Evolutionary conservation across 2,797 vertebrate genomes (phyloP).

Genomic region (Alauda arvensis): DNA sequence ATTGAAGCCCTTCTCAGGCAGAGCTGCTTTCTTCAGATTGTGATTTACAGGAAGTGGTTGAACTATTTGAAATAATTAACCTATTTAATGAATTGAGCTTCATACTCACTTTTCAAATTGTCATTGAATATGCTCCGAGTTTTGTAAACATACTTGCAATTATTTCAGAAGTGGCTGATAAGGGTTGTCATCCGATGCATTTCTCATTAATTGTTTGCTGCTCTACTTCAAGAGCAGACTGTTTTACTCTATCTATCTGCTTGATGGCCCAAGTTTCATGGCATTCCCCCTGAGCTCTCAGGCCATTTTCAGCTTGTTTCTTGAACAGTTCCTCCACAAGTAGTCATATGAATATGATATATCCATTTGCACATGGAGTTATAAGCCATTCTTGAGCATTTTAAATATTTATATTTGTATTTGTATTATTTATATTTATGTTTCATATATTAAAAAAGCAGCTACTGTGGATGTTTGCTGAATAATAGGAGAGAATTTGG

Average conservation of each 20-base stretch:
- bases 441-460: neutral
- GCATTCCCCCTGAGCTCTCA: neutral
- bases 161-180: slow-evolving; percentile 48
- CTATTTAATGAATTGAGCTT: slow-evolving; percentile 24
- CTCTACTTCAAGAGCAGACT: neutral
- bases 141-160: slow-evolving; percentile 47
- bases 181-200: slow-evolving; percentile 24
- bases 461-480: neutral
- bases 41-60: slow-evolving; percentile 21
- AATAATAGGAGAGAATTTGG: neutral
- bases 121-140: slow-evolving; percentile 20
- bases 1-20: neutral
- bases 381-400: neutral
- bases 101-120: slow-evolving; percentile 30
- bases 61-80: slow-evolving; percentile 37
- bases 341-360: neutral
- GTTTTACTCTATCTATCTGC: neutral
- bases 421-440: too few relatives aligned
- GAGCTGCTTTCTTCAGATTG: neutral
- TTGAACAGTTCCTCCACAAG: neutral
- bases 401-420: neutral
- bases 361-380: neutral
- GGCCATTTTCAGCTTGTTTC: neutral
- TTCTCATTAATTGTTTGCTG: slow-evolving; percentile 26
- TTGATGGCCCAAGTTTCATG: neutral